Evolutionary conservation across 1,140 invertebrate genomes (phyloP), one percentile per base, ranked within the genome.

Genomic region (Ericerus pela): DNA sequence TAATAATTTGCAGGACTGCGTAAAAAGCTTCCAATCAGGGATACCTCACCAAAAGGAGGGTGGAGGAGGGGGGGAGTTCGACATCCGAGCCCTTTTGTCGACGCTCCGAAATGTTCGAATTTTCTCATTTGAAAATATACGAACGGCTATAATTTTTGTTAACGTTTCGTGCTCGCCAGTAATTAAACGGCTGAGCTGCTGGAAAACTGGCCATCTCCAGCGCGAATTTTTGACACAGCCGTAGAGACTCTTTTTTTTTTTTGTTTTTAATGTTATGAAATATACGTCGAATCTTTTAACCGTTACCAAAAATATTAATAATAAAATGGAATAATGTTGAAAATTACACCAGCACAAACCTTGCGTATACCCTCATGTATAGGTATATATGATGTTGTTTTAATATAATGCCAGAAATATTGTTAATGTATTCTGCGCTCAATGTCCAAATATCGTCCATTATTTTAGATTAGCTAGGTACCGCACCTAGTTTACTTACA

Each of bases 61-160:
- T n/a, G n/a, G n/a, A n/a, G n/a, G n/a, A n/a, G n/a, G n/a, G n/a
- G n/a, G n/a, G n/a, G n/a, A n/a, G n/a, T n/a, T n/a, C n/a, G n/a
- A n/a, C n/a, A n/a, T n/a, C n/a, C n/a, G n/a, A n/a, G n/a, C n/a
- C n/a, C n/a, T n/a, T n/a, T n/a, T n/a, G n/a, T n/a, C n/a, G n/a
- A n/a, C n/a, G n/a, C n/a, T n/a, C 41, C 41, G 41, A 47, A 47
- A 47, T 47, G 41, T 47, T 47, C 41, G 16, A 47, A n/a, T n/a
- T 47, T 24, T 47, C 22, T 47, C 22, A 24, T 47, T 47, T 47
- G 22, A 47, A 47, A 47, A 47, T n/a, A n/a, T 47, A 47, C 41
- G 41, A 47, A 18, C 41, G n/a, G 14, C 41, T 24, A 47, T 47
- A 18, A 47, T 47, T 47, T 47, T 47, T 47, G 41, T 24, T 47